Evolutionary conservation across 2,113 vertebrate species (phyloP), one percentile per base, ranked within the genome.

Genomic region (Ochotona princeps): DNA sequence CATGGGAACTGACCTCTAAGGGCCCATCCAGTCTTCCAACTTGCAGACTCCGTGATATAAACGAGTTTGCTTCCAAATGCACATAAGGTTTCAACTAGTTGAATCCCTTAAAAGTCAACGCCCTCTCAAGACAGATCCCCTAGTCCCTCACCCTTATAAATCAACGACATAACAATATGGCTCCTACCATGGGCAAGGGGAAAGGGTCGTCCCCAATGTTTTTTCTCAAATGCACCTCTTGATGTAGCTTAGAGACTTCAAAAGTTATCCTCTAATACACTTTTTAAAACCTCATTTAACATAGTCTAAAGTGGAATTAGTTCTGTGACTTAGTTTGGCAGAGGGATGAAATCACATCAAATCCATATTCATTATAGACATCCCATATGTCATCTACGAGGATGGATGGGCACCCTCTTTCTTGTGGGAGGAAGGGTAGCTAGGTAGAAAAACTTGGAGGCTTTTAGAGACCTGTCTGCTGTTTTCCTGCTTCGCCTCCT

Each of bases 41-140:
- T 90, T 95, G 92, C 90, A 87, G 65, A 86, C 70, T 49, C 61
- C 25, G 2, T 44, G 63, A 80, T 95, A 95, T 95, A 90, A 96
- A 97, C 96, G 91, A 91, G 84, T 96, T 96, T 94, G 86, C 96
- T 96, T 96, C 91, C 87, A 94, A 95, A 85, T 18, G 81, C 95
- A 96, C 97, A 97, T 97, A 96, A 95, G 96, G 96, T 96, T 97
- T 95, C 96, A 97, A 97, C 97, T 97, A 97, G 93, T 88, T n/a
- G 87, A 96, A 96, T 96, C 96, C 93, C 85, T 97, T 96, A 92
- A 95, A 97, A 96, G 96, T 96, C 92, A 94, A 92, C 96, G 81
- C 83, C 91, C 87, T 94, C 94, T 96, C 94, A 91, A 94, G 95
- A 96, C 65, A 95, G 91, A 96, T 95, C 91, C 91, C 94, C 47